Conservation (phyloP, 2,113 vertebrate genomes). For the Tragelaphus strepsiceros region DNA sequence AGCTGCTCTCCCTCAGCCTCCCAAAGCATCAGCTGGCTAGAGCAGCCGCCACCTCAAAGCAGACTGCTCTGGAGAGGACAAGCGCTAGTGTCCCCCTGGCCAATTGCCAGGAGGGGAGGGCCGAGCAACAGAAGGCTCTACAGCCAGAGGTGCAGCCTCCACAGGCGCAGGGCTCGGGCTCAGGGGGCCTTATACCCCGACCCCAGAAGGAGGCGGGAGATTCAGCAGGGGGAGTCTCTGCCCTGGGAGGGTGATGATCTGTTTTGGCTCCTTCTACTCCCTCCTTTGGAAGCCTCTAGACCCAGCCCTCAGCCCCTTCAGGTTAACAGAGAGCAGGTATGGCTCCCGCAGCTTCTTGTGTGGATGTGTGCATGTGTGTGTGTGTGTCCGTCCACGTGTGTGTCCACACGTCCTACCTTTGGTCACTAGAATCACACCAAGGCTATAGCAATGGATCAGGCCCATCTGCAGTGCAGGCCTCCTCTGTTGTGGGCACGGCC, state of each 20-base stretch:
- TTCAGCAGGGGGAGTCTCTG: background rate
- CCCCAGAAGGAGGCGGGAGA: constrained; percentile 35
- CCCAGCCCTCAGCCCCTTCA: background rate
- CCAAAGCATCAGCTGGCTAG: constrained; percentile 36
- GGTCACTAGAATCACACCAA: background rate
- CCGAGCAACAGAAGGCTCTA: constrained; percentile 30
- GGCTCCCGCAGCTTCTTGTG: accelerated
- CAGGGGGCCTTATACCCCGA: background rate
- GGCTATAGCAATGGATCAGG: background rate
- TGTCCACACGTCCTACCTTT: background rate
- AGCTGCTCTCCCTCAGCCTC: constrained; percentile 45
- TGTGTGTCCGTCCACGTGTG: accelerated
- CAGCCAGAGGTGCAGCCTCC: background rate
- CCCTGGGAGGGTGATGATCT: background rate
- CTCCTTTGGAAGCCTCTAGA: background rate
- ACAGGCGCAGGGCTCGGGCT: background rate
- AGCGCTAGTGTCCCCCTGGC: constrained; percentile 50
- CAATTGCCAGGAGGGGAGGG: constrained; percentile 58
- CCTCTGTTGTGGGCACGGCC: too few relatives aligned
- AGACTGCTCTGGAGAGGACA: constrained; percentile 15
- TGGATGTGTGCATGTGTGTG: accelerated
- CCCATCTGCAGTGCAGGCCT: background rate
- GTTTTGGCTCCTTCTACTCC: background rate
- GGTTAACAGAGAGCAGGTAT: background rate
- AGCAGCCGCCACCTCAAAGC: constrained; percentile 43